phyloP scores from a whole-genome alignment of 1,140 invertebrate genomes.

The Asobara japonica region DNA sequence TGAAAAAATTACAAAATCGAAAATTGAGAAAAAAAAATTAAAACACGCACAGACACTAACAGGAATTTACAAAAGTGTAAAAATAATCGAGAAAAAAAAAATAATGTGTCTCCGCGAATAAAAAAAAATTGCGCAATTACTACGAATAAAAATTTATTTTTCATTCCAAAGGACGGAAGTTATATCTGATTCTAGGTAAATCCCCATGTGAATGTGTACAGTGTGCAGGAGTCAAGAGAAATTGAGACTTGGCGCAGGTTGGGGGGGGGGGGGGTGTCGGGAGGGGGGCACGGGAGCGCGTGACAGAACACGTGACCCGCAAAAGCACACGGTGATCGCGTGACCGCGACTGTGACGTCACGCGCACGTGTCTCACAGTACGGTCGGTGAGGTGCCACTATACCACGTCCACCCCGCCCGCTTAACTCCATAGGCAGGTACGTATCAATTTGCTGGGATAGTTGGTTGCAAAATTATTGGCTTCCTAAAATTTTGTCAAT shows the following conservation, averaged over 20 bases:
- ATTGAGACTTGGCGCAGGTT: too few relatives aligned
- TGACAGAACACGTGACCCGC: conserved; percentile 64
- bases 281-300: conserved; percentile 50
- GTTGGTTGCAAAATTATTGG: too few relatives aligned
- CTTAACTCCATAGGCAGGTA: conserved; percentile 45
- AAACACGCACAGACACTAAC: too few relatives aligned
- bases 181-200: not conserved
- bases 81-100: too few relatives aligned
- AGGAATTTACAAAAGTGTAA: too few relatives aligned
- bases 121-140: too few relatives aligned
- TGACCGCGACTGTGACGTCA: conserved; percentile 65
- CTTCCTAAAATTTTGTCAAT: too few relatives aligned
- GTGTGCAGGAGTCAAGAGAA: conserved; percentile 10
- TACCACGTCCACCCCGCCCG: conserved; percentile 33
- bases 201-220: not conserved
- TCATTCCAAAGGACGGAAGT: not conserved
- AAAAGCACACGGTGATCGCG: conserved; percentile 64
- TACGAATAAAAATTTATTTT: too few relatives aligned
- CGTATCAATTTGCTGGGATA: conserved; percentile 49
- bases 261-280: not conserved
- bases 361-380: conserved; percentile 64
- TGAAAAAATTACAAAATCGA: too few relatives aligned
- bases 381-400: conserved; percentile 45
- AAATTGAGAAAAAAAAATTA: too few relatives aligned
- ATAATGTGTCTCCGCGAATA: too few relatives aligned